Percentiles rank a stretch among this genome's conserved stretches.
These are phyloP conservation scores for Protosalanx chinensis DNA, from an alignment of 2,797 vertebrate genomes.

Conservation along the genomic window DNA sequence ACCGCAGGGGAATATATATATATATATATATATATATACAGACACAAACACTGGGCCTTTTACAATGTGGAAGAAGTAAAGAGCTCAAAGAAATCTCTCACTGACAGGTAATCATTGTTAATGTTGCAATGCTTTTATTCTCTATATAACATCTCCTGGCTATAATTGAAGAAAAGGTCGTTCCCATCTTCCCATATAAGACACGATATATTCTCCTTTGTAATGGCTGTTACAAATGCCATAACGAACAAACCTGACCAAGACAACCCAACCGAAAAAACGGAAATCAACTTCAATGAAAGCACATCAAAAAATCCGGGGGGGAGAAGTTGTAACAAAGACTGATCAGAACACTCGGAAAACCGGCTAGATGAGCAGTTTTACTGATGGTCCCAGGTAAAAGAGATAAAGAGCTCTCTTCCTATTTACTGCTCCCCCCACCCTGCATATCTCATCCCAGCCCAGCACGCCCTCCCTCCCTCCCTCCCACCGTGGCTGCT, in stretches of 20 bases:
- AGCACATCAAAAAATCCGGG: neutral
- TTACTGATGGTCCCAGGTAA: conserved; percentile 37
- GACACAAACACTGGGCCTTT: conserved; percentile 25
- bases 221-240: no score
- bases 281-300: neutral
- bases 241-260: neutral
- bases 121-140: conserved; percentile 24
- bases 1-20: conserved; percentile 40
- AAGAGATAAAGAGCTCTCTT: conserved; percentile 23
- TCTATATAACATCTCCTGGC: conserved; percentile 32
- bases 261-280: neutral
- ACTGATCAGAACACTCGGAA: neutral
- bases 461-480: conserved; percentile 30
- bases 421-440: conserved; percentile 14
- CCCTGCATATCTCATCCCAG: conserved; percentile 28
- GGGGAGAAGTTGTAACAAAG: neutral
- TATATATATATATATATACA: conserved; percentile 40
- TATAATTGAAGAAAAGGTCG: conserved; percentile 32
- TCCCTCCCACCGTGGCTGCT: conserved; percentile 43
- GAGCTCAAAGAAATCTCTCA: conserved; percentile 39
- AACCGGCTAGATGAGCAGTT: conserved; percentile 13
- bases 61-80: conserved; percentile 44
- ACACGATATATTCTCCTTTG: neutral
- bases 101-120: conserved; percentile 25
- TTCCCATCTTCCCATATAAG: neutral